These are phyloP conservation scores for Pionites leucogaster DNA, from an alignment of 2,113 vertebrate genomes.

Conservation along the genomic window DNA sequence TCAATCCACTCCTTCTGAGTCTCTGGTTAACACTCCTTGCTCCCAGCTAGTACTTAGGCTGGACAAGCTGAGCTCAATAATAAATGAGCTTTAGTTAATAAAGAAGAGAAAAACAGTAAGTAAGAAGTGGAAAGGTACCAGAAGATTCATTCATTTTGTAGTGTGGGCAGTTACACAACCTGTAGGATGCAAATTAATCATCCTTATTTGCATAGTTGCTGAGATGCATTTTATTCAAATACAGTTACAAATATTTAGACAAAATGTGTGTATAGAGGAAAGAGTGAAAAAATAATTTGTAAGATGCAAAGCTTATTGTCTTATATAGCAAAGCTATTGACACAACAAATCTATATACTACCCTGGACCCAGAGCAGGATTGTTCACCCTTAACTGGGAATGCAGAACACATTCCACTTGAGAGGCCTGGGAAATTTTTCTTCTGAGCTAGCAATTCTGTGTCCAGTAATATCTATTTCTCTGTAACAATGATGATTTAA, in stretches of 20 bases:
- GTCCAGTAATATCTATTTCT: background rate
- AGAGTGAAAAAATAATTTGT: background rate
- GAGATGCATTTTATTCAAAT: background rate
- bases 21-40: constrained; percentile 22
- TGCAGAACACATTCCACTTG: background rate
- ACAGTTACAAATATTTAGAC: background rate
- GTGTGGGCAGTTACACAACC: background rate
- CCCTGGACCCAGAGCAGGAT: background rate
- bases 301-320: background rate
- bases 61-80: background rate
- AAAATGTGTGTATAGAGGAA: background rate
- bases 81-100: background rate
- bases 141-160: background rate
- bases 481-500: background rate
- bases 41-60: background rate
- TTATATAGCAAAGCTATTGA: background rate
- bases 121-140: background rate
- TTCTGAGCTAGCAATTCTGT: background rate
- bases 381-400: background rate
- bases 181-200: background rate
- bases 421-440: background rate
- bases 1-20: background rate
- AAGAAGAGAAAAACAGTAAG: background rate
- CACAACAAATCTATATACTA: background rate
- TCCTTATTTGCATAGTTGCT: background rate